Percentiles rank a stretch among this genome's conserved stretches.
Evolutionary conservation across 2,888 invertebrate genomes (phyloP).

Genomic region (Atherix ibis): DNA sequence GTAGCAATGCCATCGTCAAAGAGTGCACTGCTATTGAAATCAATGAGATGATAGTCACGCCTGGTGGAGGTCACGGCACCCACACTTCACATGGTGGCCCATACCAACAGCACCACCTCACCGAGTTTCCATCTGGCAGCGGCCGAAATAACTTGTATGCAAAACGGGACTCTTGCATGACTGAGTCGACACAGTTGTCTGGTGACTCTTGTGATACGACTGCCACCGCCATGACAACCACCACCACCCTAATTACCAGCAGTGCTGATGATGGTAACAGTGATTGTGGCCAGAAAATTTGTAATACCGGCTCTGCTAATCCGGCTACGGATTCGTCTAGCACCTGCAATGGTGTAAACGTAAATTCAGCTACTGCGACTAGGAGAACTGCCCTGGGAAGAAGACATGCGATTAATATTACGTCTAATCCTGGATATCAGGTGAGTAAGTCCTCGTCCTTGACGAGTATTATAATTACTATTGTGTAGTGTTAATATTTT

Average conservation of each 20-base stretch:
- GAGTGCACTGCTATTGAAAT: conserved; percentile 1
- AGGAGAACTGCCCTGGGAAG: conserved; percentile 13
- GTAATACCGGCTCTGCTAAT: neutral
- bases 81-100: neutral
- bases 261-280: conserved; percentile 9
- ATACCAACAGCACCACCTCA: conserved; percentile 5
- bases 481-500: no score
- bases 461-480: no score
- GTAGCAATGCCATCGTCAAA: neutral
- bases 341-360: conserved; percentile 1
- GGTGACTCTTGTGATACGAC: conserved; percentile 27
- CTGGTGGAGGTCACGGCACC: neutral
- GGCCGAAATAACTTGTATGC: conserved; percentile 12
- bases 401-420: conserved; percentile 32
- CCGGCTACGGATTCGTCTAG: neutral
- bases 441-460: no score
- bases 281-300: neutral
- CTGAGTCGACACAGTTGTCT: conserved; percentile 29
- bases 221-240: conserved; percentile 21
- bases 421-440: conserved; percentile 33
- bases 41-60: conserved; percentile 6
- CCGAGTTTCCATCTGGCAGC: conserved; percentile 8
- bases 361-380: neutral
- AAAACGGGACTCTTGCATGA: conserved; percentile 30
- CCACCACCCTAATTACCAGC: conserved; percentile 25